phyloP scores from a whole-genome alignment of 2,888 invertebrate genomes.

The Odontocerum albicorne region DNA sequence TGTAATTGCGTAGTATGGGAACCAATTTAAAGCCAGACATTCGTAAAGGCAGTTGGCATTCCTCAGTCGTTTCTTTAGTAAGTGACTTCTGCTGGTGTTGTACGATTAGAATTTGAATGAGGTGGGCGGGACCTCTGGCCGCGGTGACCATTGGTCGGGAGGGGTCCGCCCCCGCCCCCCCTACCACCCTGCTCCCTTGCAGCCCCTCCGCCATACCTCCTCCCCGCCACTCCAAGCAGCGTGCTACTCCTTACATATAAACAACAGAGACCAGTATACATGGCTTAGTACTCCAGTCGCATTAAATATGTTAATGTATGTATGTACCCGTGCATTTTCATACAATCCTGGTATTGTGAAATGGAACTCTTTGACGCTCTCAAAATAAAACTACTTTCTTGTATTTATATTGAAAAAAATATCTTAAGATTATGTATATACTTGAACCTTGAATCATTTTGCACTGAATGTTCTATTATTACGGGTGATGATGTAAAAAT shows the following conservation, averaged over 20 bases:
- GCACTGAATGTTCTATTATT: neutral
- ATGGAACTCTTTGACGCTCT: slow-evolving; percentile 4
- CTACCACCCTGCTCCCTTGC: slow-evolving; percentile 3
- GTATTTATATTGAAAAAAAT: no score
- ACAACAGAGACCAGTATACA: slow-evolving; percentile 14
- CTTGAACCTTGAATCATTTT: neutral
- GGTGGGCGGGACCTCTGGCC: slow-evolving; percentile 29
- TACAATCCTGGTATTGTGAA: slow-evolving; percentile 4
- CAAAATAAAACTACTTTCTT: no score
- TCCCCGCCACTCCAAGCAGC: neutral
- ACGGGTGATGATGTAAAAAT: no score
- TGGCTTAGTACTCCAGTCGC: slow-evolving; percentile 22
- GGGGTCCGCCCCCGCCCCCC: slow-evolving; percentile 23
- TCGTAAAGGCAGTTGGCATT: no score
- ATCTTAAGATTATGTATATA: neutral
- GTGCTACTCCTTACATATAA: slow-evolving; percentile 15
- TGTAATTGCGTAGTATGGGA: no score
- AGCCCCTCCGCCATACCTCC: slow-evolving; percentile 4
- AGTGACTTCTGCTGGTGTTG: neutral
- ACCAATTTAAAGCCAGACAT: no score
- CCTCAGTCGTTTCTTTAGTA: no score
- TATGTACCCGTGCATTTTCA: slow-evolving; percentile 22
- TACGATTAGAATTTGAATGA: slow-evolving; percentile 28
- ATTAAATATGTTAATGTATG: slow-evolving; percentile 31
- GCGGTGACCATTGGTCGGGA: slow-evolving; percentile 34